Evolutionary conservation across 2,888 invertebrate genomes (phyloP).

Genomic region (Cerastis rubricosa): DNA sequence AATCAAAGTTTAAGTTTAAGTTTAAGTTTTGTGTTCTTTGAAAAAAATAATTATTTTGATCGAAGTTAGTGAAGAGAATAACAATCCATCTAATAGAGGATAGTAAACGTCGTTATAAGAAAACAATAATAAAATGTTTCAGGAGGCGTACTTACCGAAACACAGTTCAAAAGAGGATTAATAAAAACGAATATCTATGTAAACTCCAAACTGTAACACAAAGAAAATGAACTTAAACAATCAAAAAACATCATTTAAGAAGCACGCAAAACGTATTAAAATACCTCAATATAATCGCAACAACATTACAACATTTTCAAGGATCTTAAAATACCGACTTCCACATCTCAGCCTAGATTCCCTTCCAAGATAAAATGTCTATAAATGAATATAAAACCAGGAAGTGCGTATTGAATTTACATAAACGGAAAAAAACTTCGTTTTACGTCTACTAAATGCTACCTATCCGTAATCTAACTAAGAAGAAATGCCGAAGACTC

Average conservation of each 20-base stretch:
- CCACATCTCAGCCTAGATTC: constrained; percentile 37
- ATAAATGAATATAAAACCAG: constrained; percentile 52
- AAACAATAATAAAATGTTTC: not conserved
- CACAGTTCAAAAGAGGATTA: not conserved
- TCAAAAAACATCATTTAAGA: not conserved
- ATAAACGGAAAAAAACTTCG: constrained; percentile 56
- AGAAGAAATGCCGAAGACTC: constrained; percentile 41
- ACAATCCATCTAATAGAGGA: not conserved
- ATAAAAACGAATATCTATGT: not conserved
- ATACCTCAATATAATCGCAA: constrained; percentile 10
- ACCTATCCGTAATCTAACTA: constrained; percentile 59
- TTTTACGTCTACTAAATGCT: constrained; percentile 59
- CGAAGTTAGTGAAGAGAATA: not conserved
- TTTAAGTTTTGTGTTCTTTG: too few relatives aligned
- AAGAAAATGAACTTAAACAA: not conserved
- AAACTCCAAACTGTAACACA: not conserved
- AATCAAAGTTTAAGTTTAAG: too few relatives aligned
- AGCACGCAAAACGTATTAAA: not conserved
- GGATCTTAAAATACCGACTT: constrained; percentile 29
- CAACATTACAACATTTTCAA: constrained; percentile 31
- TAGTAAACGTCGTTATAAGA: too few relatives aligned
- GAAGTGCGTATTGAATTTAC: constrained; percentile 60
- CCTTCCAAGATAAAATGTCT: constrained; percentile 46
- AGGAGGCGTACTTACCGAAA: not conserved
- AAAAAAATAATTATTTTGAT: not conserved